phyloP scores from a whole-genome alignment of 2,797 vertebrate species.

The Enteromius afrohamiltoni region DNA sequence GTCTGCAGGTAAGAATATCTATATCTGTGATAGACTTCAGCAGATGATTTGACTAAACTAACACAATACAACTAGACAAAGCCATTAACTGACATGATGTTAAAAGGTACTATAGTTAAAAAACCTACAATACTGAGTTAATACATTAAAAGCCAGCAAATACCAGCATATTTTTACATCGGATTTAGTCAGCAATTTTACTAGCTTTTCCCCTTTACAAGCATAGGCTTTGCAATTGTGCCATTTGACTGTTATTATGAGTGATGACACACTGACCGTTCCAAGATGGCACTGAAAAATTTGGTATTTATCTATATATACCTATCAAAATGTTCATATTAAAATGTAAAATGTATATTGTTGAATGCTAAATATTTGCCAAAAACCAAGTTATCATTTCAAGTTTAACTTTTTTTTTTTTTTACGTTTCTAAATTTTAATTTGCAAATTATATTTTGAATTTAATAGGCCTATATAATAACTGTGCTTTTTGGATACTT shows the following conservation, averaged over 20 bases:
- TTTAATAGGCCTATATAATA: neutral
- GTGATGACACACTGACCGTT: neutral
- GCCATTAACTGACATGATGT: neutral
- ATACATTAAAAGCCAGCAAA: neutral
- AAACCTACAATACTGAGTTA: neutral
- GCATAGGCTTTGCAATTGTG: neutral
- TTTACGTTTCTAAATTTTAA: neutral
- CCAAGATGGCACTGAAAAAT: neutral
- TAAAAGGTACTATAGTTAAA: neutral
- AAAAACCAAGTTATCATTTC: neutral
- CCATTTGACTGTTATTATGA: neutral
- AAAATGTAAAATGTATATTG: neutral
- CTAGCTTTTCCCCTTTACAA: neutral
- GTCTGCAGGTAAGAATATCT: neutral
- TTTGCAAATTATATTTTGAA: neutral
- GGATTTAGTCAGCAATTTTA: neutral
- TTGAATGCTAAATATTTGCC: neutral
- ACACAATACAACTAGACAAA: neutral
- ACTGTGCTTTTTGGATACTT: neutral
- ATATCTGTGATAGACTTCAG: neutral
- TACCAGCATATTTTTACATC: neutral
- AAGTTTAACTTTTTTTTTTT: neutral
- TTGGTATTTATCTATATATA: neutral
- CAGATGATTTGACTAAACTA: neutral
- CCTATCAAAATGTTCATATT: neutral